Conservation (phyloP, 2,888 invertebrate species). For the Onthophagus sagittarius region DNA sequence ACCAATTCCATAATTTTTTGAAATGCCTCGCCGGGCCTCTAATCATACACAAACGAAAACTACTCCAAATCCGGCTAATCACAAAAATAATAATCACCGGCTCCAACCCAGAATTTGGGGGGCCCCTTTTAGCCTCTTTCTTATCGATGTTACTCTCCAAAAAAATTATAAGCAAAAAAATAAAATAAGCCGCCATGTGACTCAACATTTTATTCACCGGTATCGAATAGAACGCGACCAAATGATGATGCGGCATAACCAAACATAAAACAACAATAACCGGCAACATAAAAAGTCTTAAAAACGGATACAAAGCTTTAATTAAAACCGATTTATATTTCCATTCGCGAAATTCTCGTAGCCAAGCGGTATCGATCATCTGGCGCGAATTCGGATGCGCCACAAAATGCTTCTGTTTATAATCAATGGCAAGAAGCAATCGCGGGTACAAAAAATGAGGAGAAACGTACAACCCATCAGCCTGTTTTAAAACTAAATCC, state of each 20-base stretch:
- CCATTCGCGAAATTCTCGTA: conserved; percentile 50
- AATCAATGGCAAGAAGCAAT: conserved; percentile 63
- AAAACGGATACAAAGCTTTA: conserved; percentile 35
- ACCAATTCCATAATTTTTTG: conserved; percentile 59
- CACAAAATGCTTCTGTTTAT: conserved; percentile 68
- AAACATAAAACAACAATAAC: conserved; percentile 48
- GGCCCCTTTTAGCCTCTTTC: conserved; percentile 54
- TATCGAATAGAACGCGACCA: conserved; percentile 55
- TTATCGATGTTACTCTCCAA: conserved; percentile 59
- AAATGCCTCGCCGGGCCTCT: conserved; percentile 58
- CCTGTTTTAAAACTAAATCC: conserved; percentile 59
- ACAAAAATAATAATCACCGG: conserved; percentile 50
- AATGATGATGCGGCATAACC: conserved; percentile 47
- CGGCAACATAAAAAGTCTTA: conserved; percentile 48
- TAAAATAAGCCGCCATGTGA: conserved; percentile 62
- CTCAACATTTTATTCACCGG: conserved; percentile 71
- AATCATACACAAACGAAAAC: conserved; percentile 55
- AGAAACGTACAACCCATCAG: conserved; percentile 46
- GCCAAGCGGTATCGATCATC: conserved; percentile 61
- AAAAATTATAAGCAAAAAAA: conserved; percentile 63
- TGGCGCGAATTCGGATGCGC: conserved; percentile 72
- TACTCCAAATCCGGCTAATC: conserved; percentile 55
- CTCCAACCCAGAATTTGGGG: conserved; percentile 57
- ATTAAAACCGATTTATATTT: conserved; percentile 27
- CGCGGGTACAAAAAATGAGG: conserved; percentile 59